Base-by-base conservation (phyloP, 2,113 vertebrate genomes). In the Xiphias gladius region DNA sequence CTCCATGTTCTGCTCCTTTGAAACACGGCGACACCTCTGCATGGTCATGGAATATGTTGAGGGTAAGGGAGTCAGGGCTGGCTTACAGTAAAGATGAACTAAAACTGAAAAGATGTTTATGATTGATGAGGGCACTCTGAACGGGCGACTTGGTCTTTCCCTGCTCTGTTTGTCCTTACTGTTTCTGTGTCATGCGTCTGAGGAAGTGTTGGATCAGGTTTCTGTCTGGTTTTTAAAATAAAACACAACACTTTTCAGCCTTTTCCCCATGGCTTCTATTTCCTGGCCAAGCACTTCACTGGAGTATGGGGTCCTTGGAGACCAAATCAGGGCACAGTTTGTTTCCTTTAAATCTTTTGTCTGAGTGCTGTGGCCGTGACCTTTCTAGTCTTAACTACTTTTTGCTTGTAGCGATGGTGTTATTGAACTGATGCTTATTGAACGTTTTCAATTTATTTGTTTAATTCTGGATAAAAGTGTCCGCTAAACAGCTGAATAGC, bases 21-120 rank as follows among this genome's bases (percentile, higher is more conserved):
- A 99, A 93, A 97, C 97, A 0, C 95, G 97, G 9, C 93, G 97
- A 9, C 97, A 98, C 92, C 96, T 98, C 80, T 98, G 97, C 93
- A 97, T 99, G 97, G 97, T 99, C 88, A 97, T 99, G 97, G 97
- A 99, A 72, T 98, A 99, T 0, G 97, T 98, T 3, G 97, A 99
- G 95, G 97, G 97, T 98, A 91, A 91, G 90, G 11, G 12, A 20
- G 12, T 13, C 12, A 3, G 71, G 28, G 61, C n/a, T 4, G 1
- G 11, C 26, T 68, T 43, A 32, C 11, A 12, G 30, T 41, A 14
- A 48, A 35, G 35, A 0, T 54, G 19, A 52, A 52, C 30, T 58
- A 6, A 39, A 12, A 35, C 20, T 68, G 16, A 72, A 26, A 64
- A 24, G 6, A 14, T 52, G 8, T 43, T 43, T n/a, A 41, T 61